These are phyloP conservation scores for Tuta absoluta DNA, from an alignment of 2,888 invertebrate genomes.

Conservation along the genomic window DNA sequence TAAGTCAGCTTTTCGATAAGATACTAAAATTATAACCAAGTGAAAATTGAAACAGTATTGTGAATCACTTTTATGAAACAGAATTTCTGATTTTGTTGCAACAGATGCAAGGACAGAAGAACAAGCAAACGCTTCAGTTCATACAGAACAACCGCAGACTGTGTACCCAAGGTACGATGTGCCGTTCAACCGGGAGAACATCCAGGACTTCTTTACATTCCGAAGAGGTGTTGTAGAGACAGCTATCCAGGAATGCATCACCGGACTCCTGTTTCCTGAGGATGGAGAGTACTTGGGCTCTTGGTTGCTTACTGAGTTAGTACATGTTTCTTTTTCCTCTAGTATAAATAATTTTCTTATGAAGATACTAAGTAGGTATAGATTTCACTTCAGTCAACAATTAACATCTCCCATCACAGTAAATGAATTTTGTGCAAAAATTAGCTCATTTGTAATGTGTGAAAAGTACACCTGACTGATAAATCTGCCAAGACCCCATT, in stretches of 20 bases:
- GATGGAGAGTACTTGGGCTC: conserved; percentile 88
- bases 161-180: conserved; percentile 72
- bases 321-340: no score
- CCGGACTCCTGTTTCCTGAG: conserved; percentile 83
- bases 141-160: conserved; percentile 52
- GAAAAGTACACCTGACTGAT: no score
- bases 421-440: no score
- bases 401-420: no score
- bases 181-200: conserved; percentile 79
- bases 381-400: no score
- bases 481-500: no score
- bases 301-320: conserved; percentile 92
- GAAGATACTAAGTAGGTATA: no score
- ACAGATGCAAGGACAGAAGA: conserved; percentile 65
- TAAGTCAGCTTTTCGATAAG: neutral
- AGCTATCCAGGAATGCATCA: conserved; percentile 86
- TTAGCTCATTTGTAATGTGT: no score
- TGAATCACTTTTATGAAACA: neutral
- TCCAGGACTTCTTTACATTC: conserved; percentile 86
- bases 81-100: neutral
- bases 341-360: no score
- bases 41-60: neutral
- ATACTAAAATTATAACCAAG: neutral
- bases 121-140: conserved; percentile 47
- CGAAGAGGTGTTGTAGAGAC: conserved; percentile 87